These are phyloP conservation scores for Diarsia brunnea DNA, from an alignment of 2,888 invertebrate genomes.

Conservation along the genomic window DNA sequence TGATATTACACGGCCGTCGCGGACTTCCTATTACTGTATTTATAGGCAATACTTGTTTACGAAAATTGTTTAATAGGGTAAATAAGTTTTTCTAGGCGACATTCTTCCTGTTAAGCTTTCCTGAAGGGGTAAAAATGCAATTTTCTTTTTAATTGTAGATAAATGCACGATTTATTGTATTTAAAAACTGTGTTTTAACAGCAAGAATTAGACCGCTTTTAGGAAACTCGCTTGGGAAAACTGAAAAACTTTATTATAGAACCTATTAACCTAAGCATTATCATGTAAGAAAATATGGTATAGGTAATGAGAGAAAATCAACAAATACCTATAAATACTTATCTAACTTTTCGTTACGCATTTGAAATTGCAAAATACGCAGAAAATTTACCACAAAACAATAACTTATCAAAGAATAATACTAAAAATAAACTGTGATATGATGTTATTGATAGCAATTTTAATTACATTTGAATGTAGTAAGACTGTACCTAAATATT, in stretches of 20 bases:
- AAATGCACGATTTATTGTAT: background rate
- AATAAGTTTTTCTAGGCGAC: too few species aligned
- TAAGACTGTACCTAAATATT: constrained; percentile 8
- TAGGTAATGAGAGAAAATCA: background rate
- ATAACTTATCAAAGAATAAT: background rate
- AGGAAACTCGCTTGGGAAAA: background rate
- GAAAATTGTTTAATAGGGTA: background rate
- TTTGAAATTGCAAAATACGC: background rate
- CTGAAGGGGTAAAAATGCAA: background rate
- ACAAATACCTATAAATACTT: background rate
- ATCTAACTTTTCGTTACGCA: background rate
- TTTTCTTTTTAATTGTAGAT: background rate
- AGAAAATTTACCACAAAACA: constrained; percentile 14
- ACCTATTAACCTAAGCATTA: background rate
- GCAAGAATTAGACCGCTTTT: background rate
- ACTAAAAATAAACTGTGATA: constrained; percentile 41
- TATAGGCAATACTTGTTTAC: background rate
- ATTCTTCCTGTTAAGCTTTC: background rate
- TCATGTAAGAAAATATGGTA: background rate
- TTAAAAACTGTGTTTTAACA: background rate
- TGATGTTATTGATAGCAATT: constrained; percentile 48
- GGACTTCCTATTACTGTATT: background rate
- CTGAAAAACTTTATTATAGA: too few species aligned
- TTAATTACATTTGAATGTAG: constrained; percentile 58
- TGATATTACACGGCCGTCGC: background rate